phyloP scores from a whole-genome alignment of 2,113 vertebrate species.

The Bubo blakistoni region DNA sequence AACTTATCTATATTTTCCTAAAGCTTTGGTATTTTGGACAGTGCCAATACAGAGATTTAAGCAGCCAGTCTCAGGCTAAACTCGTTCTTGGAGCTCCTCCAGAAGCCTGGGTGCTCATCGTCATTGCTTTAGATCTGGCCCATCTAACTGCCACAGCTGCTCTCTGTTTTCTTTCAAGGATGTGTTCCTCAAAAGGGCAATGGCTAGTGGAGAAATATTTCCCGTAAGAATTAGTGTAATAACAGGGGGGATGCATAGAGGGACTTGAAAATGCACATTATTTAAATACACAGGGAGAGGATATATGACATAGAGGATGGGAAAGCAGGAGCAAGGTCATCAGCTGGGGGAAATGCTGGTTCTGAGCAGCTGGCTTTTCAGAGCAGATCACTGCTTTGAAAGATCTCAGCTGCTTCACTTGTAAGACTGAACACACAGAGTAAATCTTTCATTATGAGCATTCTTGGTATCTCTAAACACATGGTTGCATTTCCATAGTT shows the following conservation, averaged over 20 bases:
- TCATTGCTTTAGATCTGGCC: background rate
- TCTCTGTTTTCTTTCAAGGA: background rate
- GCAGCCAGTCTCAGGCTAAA: background rate
- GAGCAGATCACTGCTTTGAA: background rate
- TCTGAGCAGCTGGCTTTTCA: background rate
- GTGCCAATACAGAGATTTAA: background rate
- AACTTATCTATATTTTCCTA: background rate
- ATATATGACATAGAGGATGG: background rate
- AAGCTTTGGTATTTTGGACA: background rate
- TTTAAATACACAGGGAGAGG: background rate
- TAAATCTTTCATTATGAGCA: background rate
- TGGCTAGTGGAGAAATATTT: background rate
- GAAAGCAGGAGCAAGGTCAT: background rate
- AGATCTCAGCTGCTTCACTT: background rate
- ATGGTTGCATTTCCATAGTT: background rate
- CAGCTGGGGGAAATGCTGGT: background rate
- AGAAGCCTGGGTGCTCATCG: background rate
- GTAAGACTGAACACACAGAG: background rate
- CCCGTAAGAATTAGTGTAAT: background rate
- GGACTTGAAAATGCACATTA: background rate
- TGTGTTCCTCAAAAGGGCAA: background rate
- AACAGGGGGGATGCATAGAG: fast-evolving
- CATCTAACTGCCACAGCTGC: background rate
- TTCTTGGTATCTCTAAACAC: background rate
- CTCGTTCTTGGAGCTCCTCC: background rate